Evolutionary conservation across 2,888 invertebrate genomes (phyloP), one percentile per base, ranked within the genome.

Genomic region (Clostera curtula): DNA sequence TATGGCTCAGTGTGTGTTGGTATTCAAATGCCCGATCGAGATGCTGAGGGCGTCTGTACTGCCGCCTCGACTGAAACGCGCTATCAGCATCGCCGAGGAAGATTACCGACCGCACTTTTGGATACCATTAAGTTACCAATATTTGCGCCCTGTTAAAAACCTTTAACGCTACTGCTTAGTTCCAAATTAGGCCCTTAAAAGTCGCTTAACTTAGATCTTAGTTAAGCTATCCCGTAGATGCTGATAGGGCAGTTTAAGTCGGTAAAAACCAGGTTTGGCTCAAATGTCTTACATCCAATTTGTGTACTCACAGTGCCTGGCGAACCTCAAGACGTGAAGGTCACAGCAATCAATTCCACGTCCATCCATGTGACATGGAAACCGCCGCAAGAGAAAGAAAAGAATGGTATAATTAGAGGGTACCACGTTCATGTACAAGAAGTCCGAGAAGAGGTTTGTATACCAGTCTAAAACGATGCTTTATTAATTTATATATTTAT

Each of bases 361-460:
- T 90, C 97, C 17, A 91, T 98, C 47, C 92, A 92, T 69, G 96
- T 98, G 26, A 89, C 91, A 37, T 99, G 99, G 99, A 93, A 95
- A 61, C 93, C 96, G 4, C 99, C 98, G 0, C 87, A 89, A 34
- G 91, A 93, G 49, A 93, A 94, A 58, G 96, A 97, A 56, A 90
- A 94, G 40, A 96, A 98, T 66, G 98, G 98, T 23, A 92, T 97
- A 45, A 97, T 99, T 48, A 88, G 97, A 35, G 98, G 98, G 12
- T 99, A 98, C 79, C 97, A 98, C 69, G 94, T 99, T 30, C 95
- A 97, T 67, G 93, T 96, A 1, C 96, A 96, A 71, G 96, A 96
- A 85, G 88, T 93, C 23, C 89, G 91, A 59, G 92, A 93, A 64
- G 93, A 93, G 88, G 95, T 93, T 68, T 3, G 20, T 10, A 20